Evolutionary conservation across 2,888 invertebrate species (phyloP).

Genomic region (Nephrotoma guestfalica): DNA sequence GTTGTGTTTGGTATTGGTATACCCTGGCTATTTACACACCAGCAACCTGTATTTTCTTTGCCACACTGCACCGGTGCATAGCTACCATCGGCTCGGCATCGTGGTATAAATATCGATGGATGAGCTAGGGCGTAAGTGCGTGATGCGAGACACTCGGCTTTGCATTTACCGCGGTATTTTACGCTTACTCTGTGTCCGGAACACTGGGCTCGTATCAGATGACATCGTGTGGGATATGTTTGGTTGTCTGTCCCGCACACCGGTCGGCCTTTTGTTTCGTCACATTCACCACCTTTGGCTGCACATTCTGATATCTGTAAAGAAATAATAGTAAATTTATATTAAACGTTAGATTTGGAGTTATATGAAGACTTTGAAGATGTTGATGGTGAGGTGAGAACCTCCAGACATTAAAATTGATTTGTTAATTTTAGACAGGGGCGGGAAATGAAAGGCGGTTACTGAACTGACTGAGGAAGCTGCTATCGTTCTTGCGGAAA

Average conservation of each 20-base stretch:
- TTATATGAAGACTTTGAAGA: too few relatives aligned
- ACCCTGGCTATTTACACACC: conserved; percentile 81
- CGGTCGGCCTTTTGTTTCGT: conserved; percentile 29
- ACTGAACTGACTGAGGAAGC: too few relatives aligned
- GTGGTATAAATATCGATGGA: conserved; percentile 48
- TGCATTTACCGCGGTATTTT: conserved; percentile 59
- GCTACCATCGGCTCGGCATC: conserved; percentile 68
- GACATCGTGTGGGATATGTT: conserved; percentile 70
- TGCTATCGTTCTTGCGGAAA: too few relatives aligned
- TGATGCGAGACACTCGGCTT: conserved; percentile 45
- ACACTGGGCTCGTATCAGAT: conserved; percentile 62
- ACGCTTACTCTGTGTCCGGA: conserved; percentile 54
- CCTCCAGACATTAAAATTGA: too few relatives aligned
- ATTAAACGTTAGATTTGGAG: background rate
- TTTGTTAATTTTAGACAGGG: too few relatives aligned
- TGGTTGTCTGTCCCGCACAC: conserved; percentile 48
- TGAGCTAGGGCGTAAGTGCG: conserved; percentile 29
- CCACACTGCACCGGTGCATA: conserved; percentile 80
- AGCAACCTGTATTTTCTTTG: conserved; percentile 56
- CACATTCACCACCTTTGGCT: conserved; percentile 30
- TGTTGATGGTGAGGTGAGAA: too few relatives aligned
- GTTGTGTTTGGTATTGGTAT: conserved; percentile 69
- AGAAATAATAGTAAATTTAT: background rate
- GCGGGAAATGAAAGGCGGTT: too few relatives aligned
- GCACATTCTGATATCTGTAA: conserved; percentile 29